Base-by-base conservation (phyloP, 1,140 invertebrate species). In the Drosophila pectinifera region DNA sequence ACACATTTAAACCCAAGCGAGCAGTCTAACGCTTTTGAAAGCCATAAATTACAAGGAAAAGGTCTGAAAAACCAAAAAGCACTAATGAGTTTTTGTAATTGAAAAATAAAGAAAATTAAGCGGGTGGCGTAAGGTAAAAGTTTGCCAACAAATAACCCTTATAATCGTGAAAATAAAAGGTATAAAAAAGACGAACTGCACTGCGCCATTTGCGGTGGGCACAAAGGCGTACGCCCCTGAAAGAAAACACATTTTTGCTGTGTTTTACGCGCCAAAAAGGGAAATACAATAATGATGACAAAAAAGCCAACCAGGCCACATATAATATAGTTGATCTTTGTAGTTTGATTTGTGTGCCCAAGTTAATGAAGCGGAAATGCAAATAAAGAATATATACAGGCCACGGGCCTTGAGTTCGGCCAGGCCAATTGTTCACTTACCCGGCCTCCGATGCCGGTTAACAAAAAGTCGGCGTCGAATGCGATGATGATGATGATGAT, bases 361-460 rank as follows among this genome's bases (percentile, higher is more conserved):
- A 70, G 73, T 86, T 81, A 85, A 85, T 85, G 82, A 85, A 74
- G 78, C 74, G 82, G 78, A 85, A 85, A 78, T 70, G 83, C 78
- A 86, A 70, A 85, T 85, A 70, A 78, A 51, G 65, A 80, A 63
- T 31, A 62, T 41, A 43, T 36, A 68, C 46, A 56, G 11, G 36
- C 31, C 65, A 46, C 42, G 68, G 65, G 38, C 41, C 42, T 64
- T 78, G 64, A 62, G 58, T 48, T 67, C 38, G 38, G 67, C 39
- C 41, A 46, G 56, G 48, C 82, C 81, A 85, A 85, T 85, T 85
- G 81, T 85, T 85, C 82, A 85, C 82, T 85, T 86, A 81, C 46
- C 28, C 49, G 73, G 43, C 31, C 65, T 46, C 43, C 14, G 55
- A 56, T 65, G 55, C 45, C 57, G 48, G 28, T 59, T 57, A 62